These are phyloP conservation scores for Andrena hattorfiana DNA, from an alignment of 2,888 invertebrate genomes.

Conservation along the genomic window DNA sequence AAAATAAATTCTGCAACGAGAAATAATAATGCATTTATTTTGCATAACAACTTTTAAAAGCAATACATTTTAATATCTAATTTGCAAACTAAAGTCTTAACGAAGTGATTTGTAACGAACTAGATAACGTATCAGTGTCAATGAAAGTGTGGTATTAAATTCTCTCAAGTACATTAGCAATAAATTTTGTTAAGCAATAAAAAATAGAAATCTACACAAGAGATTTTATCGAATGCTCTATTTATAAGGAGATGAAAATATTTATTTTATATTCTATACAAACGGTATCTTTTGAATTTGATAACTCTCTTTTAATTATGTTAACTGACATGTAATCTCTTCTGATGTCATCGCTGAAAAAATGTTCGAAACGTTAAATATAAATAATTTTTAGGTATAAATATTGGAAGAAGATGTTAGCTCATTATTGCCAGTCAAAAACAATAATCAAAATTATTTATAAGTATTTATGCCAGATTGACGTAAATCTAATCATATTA, in stretches of 20 bases:
- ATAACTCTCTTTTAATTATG: slow-evolving; percentile 1
- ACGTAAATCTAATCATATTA: slow-evolving; percentile 22
- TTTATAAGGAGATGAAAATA: slow-evolving; percentile 21
- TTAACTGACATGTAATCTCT: slow-evolving; percentile 2
- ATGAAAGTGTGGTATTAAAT: slow-evolving; percentile 18
- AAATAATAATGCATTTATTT: slow-evolving; percentile 1
- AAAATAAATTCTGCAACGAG: slow-evolving; percentile 2
- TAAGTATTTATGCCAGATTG: slow-evolving; percentile 33
- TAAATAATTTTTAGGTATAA: neutral
- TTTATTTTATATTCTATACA: slow-evolving; percentile 28
- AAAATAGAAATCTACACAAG: neutral
- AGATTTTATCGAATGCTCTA: neutral
- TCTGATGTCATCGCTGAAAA: neutral
- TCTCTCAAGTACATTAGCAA: neutral
- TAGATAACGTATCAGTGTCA: neutral
- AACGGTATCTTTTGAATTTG: neutral
- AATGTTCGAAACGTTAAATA: neutral
- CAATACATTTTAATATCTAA: slow-evolving; percentile 18
- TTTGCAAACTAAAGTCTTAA: neutral
- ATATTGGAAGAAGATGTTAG: slow-evolving; percentile 9
- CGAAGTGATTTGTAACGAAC: neutral
- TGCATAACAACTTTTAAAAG: neutral
- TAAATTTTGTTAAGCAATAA: slow-evolving; percentile 1
- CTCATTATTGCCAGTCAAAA: slow-evolving; percentile 19
- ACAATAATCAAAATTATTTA: slow-evolving; percentile 55